Base-by-base conservation (phyloP, 1,140 invertebrate species). In the Listronotus bonariensis region DNA sequence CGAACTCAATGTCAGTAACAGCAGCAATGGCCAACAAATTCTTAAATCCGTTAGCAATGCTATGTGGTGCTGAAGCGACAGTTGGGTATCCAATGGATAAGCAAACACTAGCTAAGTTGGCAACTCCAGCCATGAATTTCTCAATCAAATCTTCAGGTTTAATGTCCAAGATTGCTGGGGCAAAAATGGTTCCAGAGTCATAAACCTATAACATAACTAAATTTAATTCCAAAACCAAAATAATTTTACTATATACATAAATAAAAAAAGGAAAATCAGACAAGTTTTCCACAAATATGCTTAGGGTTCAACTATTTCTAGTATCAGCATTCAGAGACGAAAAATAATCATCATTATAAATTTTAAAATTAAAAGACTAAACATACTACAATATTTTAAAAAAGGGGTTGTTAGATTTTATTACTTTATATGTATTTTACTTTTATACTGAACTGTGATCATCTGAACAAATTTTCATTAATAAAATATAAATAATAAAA, bases 181-280 rank as follows among this genome's bases (percentile, higher is more conserved):
- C 91, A 80, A 99, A 99, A 75, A 98, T 92, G 68, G 96, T 97
- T 61, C 98, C 97, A 74, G 95, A 97, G 80, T 99, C 97, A 76
- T 99, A 99, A 0, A 99, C 96, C 59, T 61, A 34, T 5, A 26
- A 26, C 20, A 26, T 26, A 1, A 26, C 20, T 26, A 26, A 26
- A 26, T 26, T 26, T 26, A 26, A 26, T 26, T 3, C 20, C 5
- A 26, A 26, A 26, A 26, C 1, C 1, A 26, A 26, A 26, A 26
- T 3, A 26, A 26, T 3, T 26, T 26, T 3, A 26, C 2, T 26
- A 26, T 26, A 26, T 3, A 26, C 5, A 26, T 26, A 5, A 5
- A 26, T 26, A 5, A 5, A 1, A 26, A 3, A 26, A 26, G 20
- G 5, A 3, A 3, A 36, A 15, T 72, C 71, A 74, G 73, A 52